Conservation (phyloP, 1,140 invertebrate genomes). For the Drosophila cardini region DNA sequence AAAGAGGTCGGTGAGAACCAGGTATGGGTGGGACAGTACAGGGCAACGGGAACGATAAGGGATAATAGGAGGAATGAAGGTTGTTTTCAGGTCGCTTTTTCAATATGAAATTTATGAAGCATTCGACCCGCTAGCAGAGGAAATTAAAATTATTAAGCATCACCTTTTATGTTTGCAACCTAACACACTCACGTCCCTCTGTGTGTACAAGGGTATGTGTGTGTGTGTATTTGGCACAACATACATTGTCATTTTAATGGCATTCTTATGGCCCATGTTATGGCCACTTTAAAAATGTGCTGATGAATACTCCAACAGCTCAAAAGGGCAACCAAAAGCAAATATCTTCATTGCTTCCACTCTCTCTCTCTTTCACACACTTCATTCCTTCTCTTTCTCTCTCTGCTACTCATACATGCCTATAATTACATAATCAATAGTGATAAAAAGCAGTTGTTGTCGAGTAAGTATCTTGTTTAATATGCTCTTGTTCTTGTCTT, state of each 20-base stretch:
- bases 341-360: background rate
- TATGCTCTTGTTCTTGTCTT: background rate
- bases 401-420: background rate
- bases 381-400: background rate
- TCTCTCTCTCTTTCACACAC: background rate
- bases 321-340: background rate
- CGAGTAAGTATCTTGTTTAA: conserved; percentile 11
- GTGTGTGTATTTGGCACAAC: background rate
- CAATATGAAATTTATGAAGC: conserved; percentile 74
- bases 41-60: background rate
- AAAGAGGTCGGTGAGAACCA: conserved; percentile 8
- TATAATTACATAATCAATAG: conserved; percentile 41
- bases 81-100: conserved; percentile 45
- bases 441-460: conserved; percentile 20
- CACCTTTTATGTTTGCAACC: conserved; percentile 37
- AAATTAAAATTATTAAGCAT: conserved; percentile 76
- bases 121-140: conserved; percentile 62
- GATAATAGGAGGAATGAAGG: background rate
- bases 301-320: conserved; percentile 26
- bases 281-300: conserved; percentile 31
- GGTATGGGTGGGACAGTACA: background rate
- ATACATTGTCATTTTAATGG: conserved; percentile 44
- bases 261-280: conserved; percentile 25
- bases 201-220: conserved; percentile 13
- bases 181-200: background rate